These are phyloP conservation scores for Aphodius sticticus DNA, from an alignment of 2,888 invertebrate genomes.

Conservation along the genomic window DNA sequence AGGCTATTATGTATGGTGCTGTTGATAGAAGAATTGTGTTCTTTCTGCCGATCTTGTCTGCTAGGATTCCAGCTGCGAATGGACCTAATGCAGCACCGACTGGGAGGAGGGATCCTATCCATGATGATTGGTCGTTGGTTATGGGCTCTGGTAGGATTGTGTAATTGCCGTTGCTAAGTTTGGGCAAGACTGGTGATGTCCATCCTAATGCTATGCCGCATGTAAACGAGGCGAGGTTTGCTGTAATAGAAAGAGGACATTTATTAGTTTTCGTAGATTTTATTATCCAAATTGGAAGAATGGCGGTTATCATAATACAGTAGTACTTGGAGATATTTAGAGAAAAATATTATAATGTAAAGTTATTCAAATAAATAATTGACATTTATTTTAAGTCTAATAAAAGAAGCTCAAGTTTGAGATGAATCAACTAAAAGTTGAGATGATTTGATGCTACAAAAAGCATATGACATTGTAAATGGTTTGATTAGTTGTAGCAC, in stretches of 20 bases:
- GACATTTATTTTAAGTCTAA: no score
- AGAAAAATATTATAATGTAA: no score
- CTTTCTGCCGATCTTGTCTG: slow-evolving; percentile 72
- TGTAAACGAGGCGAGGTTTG: slow-evolving; percentile 57
- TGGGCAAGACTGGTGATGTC: slow-evolving; percentile 51
- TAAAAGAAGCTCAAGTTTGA: no score
- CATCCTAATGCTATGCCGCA: slow-evolving; percentile 59
- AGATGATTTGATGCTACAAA: no score
- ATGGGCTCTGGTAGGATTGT: slow-evolving; percentile 61
- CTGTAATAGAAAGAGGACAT: slow-evolving; percentile 48
- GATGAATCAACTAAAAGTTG: no score
- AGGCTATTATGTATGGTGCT: slow-evolving; percentile 68
- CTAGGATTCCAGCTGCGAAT: slow-evolving; percentile 70
- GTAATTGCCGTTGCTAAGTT: slow-evolving; percentile 47
- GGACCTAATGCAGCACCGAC: slow-evolving; percentile 71
- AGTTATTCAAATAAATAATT: no score
- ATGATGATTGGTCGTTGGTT: slow-evolving; percentile 68
- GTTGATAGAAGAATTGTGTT: slow-evolving; percentile 67
- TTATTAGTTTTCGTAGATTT: slow-evolving; percentile 1
- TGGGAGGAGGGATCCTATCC: slow-evolving; percentile 77
- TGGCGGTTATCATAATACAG: background rate
- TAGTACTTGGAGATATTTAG: background rate
- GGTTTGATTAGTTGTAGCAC: background rate
- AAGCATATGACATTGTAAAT: no score
- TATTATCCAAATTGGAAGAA: no score